phyloP scores from a whole-genome alignment of 2,888 invertebrate species.

The Gasteruption jaculator region DNA sequence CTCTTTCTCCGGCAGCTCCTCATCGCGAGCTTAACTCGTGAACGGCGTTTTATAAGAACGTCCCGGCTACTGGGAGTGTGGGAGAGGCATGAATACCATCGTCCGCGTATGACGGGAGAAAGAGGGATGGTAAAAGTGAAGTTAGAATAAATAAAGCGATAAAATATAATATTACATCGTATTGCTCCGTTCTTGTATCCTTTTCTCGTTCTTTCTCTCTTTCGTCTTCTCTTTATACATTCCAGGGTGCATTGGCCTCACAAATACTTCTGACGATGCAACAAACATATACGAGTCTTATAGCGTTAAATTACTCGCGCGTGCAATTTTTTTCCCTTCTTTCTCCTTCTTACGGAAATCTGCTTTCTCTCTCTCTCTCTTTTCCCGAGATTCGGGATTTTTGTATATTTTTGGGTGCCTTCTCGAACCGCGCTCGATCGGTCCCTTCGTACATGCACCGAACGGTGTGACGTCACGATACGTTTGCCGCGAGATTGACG shows the following conservation, averaged over 20 bases:
- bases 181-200: constrained; percentile 35
- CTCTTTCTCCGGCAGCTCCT: too few species aligned
- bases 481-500: too few species aligned
- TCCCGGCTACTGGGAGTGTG: too few species aligned
- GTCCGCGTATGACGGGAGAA: constrained; percentile 21
- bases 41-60: too few species aligned
- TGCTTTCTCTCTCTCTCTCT: constrained; percentile 3
- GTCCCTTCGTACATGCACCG: too few species aligned
- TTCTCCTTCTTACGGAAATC: constrained; percentile 16
- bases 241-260: constrained; percentile 46
- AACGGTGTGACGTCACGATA: too few species aligned
- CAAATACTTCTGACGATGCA: constrained; percentile 35
- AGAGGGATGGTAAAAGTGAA: constrained; percentile 37
- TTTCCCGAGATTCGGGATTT: not conserved
- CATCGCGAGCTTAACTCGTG: too few species aligned
- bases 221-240: constrained; percentile 26
- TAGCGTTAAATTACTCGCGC: constrained; percentile 31
- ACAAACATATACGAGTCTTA: constrained; percentile 30
- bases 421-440: too few species aligned
- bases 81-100: too few species aligned
- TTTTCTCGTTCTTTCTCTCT: constrained; percentile 6
- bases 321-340: constrained; percentile 26
- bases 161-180: constrained; percentile 50
- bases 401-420: too few species aligned
- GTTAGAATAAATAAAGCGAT: constrained; percentile 52